These are phyloP conservation scores for Urosaurus nigricauda DNA, from an alignment of 2,797 vertebrate species.

Conservation along the genomic window DNA sequence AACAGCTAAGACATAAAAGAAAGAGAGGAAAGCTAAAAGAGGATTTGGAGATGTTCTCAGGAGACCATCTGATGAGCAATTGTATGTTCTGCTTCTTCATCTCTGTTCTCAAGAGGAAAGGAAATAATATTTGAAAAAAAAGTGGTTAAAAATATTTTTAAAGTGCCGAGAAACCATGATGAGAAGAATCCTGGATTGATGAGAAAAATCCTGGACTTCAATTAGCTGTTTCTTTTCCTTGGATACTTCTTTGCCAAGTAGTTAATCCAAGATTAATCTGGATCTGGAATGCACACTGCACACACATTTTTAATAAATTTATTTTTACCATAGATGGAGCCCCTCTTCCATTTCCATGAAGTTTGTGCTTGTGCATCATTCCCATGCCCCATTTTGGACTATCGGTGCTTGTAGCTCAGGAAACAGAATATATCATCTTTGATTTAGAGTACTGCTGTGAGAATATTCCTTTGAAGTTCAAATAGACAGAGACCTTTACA, in stretches of 20 bases:
- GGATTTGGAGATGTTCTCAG: background rate
- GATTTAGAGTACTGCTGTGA: background rate
- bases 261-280: background rate
- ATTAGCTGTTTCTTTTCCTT: background rate
- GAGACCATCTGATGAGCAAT: background rate
- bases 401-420: background rate
- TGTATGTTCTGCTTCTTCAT: background rate
- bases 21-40: background rate
- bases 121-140: no score
- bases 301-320: background rate
- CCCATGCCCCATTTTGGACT: background rate
- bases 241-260: background rate
- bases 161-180: no score
- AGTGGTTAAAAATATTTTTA: no score
- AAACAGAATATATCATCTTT: background rate
- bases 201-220: background rate
- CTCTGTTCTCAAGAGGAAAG: background rate
- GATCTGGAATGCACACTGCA: background rate
- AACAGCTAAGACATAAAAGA: background rate
- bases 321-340: background rate
- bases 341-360: background rate
- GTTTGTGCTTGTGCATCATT: background rate
- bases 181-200: no score
- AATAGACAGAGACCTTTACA: background rate
- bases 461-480: conserved; percentile 11